These are phyloP conservation scores for Lasioglossum morio DNA, from an alignment of 2,888 invertebrate species.

Conservation along the genomic window DNA sequence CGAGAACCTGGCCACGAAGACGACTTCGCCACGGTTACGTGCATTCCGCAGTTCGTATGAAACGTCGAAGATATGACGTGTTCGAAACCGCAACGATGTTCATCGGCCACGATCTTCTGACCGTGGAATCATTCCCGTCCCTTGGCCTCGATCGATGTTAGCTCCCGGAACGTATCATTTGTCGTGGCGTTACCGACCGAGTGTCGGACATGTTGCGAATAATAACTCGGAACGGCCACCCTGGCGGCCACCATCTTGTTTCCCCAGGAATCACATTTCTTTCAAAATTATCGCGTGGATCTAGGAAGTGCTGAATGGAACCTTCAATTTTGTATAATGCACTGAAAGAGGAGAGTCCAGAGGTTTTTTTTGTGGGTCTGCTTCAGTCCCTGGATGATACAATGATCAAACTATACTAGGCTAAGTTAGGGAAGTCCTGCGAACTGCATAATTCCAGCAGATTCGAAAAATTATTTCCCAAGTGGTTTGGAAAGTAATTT, in stretches of 20 bases:
- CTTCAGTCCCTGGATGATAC: not conserved
- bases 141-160: constrained; percentile 60
- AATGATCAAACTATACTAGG: not conserved
- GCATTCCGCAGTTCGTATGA: constrained; percentile 68
- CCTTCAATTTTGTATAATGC: not conserved
- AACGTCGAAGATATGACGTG: constrained; percentile 61
- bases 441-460: not conserved
- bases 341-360: fast-evolving
- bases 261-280: not conserved
- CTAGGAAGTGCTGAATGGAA: not conserved
- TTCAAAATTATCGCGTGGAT: not conserved
- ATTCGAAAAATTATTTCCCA: too few species aligned
- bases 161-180: not conserved
- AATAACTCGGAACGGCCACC: not conserved
- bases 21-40: constrained; percentile 70
- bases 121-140: constrained; percentile 41
- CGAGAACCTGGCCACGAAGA: constrained; percentile 76
- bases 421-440: not conserved
- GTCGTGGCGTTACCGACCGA: constrained; percentile 50
- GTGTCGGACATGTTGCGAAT: not conserved
- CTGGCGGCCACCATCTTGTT: not conserved
- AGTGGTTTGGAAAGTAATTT: not conserved
- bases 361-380: not conserved
- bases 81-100: constrained; percentile 50
- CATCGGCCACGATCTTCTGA: constrained; percentile 42